These are phyloP conservation scores for Oryzias melastigma DNA, from an alignment of 2,113 vertebrate species.

Conservation along the genomic window DNA sequence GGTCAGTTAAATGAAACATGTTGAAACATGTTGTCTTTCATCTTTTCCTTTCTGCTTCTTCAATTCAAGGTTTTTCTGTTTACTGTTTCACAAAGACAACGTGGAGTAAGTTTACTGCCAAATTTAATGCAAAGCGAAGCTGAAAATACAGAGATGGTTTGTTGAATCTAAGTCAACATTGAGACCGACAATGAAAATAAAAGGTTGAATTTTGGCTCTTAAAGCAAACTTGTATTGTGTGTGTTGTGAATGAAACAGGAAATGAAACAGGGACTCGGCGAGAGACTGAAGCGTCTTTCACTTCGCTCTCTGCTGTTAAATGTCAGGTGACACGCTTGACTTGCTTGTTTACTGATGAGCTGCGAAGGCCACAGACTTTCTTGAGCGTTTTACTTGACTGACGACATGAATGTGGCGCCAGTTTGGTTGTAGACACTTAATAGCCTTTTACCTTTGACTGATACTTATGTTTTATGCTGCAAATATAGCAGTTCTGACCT, in stretches of 20 bases:
- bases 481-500: too few relatives aligned
- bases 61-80: too few relatives aligned
- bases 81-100: slow-evolving; percentile 9
- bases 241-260: slow-evolving; percentile 58
- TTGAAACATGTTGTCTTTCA: slow-evolving; percentile 43
- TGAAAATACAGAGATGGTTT: too few relatives aligned
- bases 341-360: slow-evolving; percentile 46
- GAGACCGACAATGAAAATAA: neutral
- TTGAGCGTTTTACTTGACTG: neutral
- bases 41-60: slow-evolving; percentile 39
- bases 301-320: slow-evolving; percentile 31
- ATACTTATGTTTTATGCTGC: too few relatives aligned
- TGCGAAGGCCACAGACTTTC: neutral
- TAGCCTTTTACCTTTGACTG: too few relatives aligned
- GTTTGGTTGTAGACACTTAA: too few relatives aligned
- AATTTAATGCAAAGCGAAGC: neutral
- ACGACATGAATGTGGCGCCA: too few relatives aligned
- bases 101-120: neutral
- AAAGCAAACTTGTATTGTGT: slow-evolving; percentile 18
- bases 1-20: slow-evolving; percentile 54
- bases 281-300: too few relatives aligned
- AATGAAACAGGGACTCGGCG: slow-evolving; percentile 40
- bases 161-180: neutral
- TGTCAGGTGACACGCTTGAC: slow-evolving; percentile 49
- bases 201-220: too few relatives aligned